These are phyloP conservation scores for Dione vanillae DNA, from an alignment of 2,888 invertebrate species.

Conservation along the genomic window DNA sequence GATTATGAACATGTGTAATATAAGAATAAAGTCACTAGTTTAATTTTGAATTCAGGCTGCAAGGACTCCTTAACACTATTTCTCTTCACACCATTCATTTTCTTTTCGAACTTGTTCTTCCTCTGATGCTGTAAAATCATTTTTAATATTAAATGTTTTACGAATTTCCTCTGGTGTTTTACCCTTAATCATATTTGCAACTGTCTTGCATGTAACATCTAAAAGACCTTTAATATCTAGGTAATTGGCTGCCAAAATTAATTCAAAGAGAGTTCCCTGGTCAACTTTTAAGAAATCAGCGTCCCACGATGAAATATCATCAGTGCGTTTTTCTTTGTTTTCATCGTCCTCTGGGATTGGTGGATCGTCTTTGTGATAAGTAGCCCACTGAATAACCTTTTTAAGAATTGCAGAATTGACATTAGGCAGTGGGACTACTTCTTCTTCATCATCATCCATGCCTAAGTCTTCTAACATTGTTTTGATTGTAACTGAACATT, in stretches of 20 bases:
- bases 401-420: conserved; percentile 98
- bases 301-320: conserved; percentile 99
- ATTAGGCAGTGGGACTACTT: conserved; percentile 97
- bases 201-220: conserved; percentile 99
- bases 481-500: conserved; percentile 98
- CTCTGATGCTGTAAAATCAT: conserved; percentile 97
- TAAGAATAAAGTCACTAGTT: conserved; percentile 8
- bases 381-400: conserved; percentile 97
- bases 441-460: conserved; percentile 96
- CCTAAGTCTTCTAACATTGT: conserved; percentile 98
- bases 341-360: conserved; percentile 98
- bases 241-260: conserved; percentile 98
- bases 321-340: conserved; percentile 98
- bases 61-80: conserved; percentile 67
- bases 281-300: conserved; percentile 99
- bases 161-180: conserved; percentile 99
- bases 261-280: conserved; percentile 97
- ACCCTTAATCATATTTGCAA: conserved; percentile 99
- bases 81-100: conserved; percentile 97
- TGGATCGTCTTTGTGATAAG: conserved; percentile 97
- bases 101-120: conserved; percentile 99
- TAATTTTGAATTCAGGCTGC: not conserved
- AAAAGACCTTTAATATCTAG: conserved; percentile 97
- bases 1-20: not conserved
- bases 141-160: conserved; percentile 98